phyloP scores from a whole-genome alignment of 2,113 vertebrate species.

The Gavia stellata region DNA sequence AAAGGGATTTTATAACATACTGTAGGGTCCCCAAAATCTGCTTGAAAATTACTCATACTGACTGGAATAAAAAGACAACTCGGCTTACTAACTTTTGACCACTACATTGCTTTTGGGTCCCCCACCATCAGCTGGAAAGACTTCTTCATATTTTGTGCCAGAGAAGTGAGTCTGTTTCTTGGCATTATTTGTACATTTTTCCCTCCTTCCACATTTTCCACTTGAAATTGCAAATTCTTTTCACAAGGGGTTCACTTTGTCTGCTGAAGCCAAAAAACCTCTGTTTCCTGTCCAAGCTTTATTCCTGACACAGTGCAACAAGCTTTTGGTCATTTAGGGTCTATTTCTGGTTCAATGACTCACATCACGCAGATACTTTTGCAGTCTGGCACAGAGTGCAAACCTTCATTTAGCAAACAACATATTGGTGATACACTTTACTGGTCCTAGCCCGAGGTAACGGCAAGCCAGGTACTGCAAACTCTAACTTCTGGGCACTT shows the following conservation, averaged over 20 bases:
- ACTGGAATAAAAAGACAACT: not conserved
- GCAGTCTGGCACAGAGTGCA: not conserved
- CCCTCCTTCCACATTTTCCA: not conserved
- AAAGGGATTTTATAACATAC: constrained; percentile 17
- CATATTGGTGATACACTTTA: rapidly evolving
- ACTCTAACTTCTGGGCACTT: not conserved
- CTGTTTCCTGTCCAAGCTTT: not conserved
- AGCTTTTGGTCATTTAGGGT: not conserved
- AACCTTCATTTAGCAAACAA: too few relatives aligned
- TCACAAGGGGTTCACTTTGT: not conserved
- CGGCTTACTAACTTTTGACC: not conserved
- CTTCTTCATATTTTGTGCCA: not conserved
- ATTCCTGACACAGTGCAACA: not conserved
- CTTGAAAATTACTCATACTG: not conserved
- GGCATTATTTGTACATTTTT: not conserved
- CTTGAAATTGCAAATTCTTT: constrained; percentile 34
- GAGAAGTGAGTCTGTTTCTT: constrained; percentile 16
- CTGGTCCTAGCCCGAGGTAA: rapidly evolving
- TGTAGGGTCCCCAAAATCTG: not conserved
- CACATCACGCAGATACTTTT: not conserved
- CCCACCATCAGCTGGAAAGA: not conserved
- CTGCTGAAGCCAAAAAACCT: not conserved
- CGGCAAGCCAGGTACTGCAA: not conserved
- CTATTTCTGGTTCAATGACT: not conserved
- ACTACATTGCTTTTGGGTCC: not conserved